These are phyloP conservation scores for Gadus chalcogrammus DNA, from an alignment of 2,113 vertebrate genomes.

Conservation along the genomic window DNA sequence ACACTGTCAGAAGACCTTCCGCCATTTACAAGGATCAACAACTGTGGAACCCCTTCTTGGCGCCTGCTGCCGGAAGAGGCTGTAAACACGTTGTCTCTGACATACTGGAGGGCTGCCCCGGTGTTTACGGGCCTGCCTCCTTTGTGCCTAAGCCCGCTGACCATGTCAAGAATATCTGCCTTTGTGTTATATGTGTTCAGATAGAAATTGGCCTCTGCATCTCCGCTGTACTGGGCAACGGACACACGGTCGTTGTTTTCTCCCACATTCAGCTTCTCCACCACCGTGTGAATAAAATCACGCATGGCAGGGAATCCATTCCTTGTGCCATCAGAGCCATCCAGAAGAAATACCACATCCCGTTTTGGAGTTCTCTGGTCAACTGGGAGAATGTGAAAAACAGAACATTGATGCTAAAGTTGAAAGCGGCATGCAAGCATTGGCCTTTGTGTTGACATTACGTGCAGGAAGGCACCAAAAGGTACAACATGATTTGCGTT, in stretches of 20 bases:
- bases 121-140: constrained; percentile 75
- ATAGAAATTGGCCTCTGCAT: constrained; percentile 57
- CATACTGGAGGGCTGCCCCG: constrained; percentile 81
- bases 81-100: constrained; percentile 75
- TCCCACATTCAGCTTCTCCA: constrained; percentile 57
- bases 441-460: too few relatives aligned
- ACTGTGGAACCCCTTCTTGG: constrained; percentile 78
- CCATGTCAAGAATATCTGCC: constrained; percentile 37
- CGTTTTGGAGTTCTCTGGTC: too few relatives aligned
- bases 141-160: constrained; percentile 54
- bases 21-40: constrained; percentile 81
- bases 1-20: constrained; percentile 78
- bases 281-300: constrained; percentile 59
- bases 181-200: constrained; percentile 61
- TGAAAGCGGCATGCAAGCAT: too few relatives aligned
- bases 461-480: too few relatives aligned
- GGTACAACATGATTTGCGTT: too few relatives aligned
- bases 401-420: neutral
- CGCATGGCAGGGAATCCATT: constrained; percentile 51
- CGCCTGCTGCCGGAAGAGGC: constrained; percentile 81
- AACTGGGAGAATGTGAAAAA: neutral
- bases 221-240: constrained; percentile 65
- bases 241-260: constrained; percentile 57
- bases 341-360: constrained; percentile 73
- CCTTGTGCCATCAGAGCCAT: constrained; percentile 66